phyloP scores from a whole-genome alignment of 2,113 vertebrate species.

The Apodemus sylvaticus region DNA sequence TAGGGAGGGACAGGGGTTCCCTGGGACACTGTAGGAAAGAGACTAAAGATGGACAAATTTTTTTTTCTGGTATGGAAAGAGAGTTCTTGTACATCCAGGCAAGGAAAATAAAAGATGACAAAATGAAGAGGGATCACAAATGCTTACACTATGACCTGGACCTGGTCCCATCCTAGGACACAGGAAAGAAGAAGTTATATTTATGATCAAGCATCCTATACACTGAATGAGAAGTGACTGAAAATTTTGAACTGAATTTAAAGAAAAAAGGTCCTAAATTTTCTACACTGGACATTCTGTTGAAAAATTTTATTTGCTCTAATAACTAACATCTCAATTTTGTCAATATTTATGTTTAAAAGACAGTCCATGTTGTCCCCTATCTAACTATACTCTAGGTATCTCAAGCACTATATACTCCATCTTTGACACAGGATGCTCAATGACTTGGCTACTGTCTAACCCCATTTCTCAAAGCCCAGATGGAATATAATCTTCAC shows the following conservation, averaged over 20 bases:
- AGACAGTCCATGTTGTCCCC: background rate
- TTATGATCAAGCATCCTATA: background rate
- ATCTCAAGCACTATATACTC: background rate
- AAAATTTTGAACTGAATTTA: background rate
- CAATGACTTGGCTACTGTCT: background rate
- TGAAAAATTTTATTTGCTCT: background rate
- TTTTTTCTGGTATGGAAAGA: background rate
- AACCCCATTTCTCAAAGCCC: background rate
- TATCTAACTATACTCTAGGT: background rate
- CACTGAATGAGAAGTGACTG: background rate
- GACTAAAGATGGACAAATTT: background rate
- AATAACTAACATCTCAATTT: background rate
- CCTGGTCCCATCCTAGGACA: background rate
- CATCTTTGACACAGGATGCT: fast-evolving
- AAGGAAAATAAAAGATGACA: background rate
- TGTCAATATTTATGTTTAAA: background rate
- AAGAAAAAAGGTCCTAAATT: background rate
- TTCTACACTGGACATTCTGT: background rate
- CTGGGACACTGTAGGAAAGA: background rate
- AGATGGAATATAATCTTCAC: background rate
- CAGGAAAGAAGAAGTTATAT: background rate
- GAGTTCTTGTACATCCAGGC: background rate
- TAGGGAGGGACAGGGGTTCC: background rate
- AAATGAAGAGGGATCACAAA: background rate
- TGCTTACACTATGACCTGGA: background rate